Percentiles rank a stretch among this genome's conserved stretches.
Evolutionary conservation across 2,797 vertebrate species (phyloP).

Genomic region (Microctenopoma lineatum): DNA sequence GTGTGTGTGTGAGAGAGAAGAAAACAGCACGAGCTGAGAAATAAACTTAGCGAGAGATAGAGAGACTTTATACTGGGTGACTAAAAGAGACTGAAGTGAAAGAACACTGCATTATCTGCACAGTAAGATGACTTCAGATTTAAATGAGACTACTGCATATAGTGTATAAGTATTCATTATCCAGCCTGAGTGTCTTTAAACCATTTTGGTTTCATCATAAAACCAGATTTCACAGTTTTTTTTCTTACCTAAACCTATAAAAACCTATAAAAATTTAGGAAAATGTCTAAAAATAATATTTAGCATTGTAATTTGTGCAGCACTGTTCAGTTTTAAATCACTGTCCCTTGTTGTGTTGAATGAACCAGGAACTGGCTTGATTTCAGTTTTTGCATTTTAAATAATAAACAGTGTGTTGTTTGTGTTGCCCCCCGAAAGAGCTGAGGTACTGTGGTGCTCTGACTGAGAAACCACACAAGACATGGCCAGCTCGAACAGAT

Average conservation of each 20-base stretch:
- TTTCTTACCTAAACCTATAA: neutral
- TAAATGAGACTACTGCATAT: too few species aligned
- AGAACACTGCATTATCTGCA: slow-evolving; percentile 14
- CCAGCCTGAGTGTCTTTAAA: neutral
- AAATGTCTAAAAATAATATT: neutral
- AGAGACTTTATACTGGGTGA: slow-evolving; percentile 11
- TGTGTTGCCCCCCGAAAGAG: slow-evolving; percentile 1
- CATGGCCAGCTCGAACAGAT: slow-evolving; percentile 4
- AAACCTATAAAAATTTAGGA: neutral
- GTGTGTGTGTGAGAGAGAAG: slow-evolving; percentile 42
- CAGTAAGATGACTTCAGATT: slow-evolving; percentile 5
- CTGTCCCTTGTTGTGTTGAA: neutral
- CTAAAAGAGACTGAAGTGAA: slow-evolving; percentile 32
- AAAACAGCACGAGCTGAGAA: slow-evolving; percentile 19
- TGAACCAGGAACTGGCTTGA: neutral
- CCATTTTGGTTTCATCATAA: neutral
- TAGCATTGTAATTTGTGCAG: neutral
- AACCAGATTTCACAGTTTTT: neutral
- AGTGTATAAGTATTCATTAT: neutral
- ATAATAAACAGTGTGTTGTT: neutral
- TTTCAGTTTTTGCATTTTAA: slow-evolving; percentile 9
- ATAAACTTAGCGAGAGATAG: slow-evolving; percentile 9
- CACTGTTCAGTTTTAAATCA: neutral
- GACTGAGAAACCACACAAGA: slow-evolving; percentile 2
- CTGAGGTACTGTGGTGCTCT: slow-evolving; percentile 2